Evolutionary conservation across 2,888 invertebrate genomes (phyloP).

Genomic region (Allolobophora icterica): DNA sequence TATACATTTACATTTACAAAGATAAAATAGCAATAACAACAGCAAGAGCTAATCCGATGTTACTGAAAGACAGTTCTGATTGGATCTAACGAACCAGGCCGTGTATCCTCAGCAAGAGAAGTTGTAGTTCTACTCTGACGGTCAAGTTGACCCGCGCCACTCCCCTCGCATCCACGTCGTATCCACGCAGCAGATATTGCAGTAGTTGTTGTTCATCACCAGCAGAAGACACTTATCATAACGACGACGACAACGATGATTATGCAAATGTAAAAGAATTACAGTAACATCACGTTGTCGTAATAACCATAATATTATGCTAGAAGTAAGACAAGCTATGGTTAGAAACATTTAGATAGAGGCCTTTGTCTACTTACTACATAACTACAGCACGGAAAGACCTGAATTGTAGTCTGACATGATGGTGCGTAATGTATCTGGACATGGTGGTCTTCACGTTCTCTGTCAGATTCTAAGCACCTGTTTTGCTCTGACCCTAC

Average conservation of each 20-base stretch:
- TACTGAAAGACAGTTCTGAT: no score
- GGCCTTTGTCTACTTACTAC: background rate
- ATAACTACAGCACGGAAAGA: background rate
- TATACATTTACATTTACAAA: no score
- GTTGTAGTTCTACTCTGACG: conserved; percentile 54
- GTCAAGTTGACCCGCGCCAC: conserved; percentile 59
- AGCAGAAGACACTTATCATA: background rate
- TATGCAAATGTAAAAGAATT: background rate
- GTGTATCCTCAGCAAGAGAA: conserved; percentile 48
- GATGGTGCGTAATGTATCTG: background rate
- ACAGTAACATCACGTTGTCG: background rate
- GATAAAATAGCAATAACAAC: background rate
- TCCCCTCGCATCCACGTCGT: conserved; percentile 62
- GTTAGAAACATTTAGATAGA: background rate
- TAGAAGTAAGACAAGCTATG: background rate
- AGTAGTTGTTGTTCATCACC: conserved; percentile 62
- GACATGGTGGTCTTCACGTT: background rate
- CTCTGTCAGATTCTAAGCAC: background rate
- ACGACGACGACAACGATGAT: conserved; percentile 42
- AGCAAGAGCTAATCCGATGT: background rate
- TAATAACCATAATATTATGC: background rate
- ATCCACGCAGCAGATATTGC: conserved; percentile 55
- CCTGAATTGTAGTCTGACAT: background rate
- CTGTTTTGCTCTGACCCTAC: background rate
- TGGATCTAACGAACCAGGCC: conserved; percentile 36